Evolutionary conservation across 2,113 vertebrate species (phyloP).

Genomic region (Poecile atricapillus): DNA sequence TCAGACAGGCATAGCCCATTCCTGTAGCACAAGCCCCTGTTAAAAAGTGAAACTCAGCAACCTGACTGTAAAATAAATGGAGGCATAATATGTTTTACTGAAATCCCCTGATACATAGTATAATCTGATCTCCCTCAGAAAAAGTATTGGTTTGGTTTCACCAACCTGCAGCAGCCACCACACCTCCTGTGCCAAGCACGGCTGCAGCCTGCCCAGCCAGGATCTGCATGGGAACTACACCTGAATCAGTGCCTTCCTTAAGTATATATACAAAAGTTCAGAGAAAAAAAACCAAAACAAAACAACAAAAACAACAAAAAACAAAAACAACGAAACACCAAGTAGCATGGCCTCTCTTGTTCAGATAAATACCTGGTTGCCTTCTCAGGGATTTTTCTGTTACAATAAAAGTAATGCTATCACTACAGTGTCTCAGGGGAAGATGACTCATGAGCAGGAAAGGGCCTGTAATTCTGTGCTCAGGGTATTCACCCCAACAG

Average conservation of each 20-base stretch:
- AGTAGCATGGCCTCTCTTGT: background rate
- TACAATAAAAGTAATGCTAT: slow-evolving; percentile 4
- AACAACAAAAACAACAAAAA: too few species aligned
- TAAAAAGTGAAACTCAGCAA: background rate
- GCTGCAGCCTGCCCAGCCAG: background rate
- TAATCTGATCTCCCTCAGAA: background rate
- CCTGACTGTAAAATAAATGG: background rate
- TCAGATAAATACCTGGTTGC: background rate
- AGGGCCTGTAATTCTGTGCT: background rate
- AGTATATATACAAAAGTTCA: background rate
- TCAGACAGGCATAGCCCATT: background rate
- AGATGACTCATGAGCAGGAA: slow-evolving; percentile 29
- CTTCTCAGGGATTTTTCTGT: background rate
- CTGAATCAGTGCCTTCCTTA: background rate
- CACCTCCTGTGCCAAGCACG: background rate
- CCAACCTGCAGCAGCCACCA: background rate
- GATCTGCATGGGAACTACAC: background rate
- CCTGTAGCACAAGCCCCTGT: background rate
- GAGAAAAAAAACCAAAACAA: background rate
- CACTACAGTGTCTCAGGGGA: background rate
- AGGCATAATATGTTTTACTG: background rate
- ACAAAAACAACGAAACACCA: background rate
- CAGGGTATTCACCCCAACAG: background rate
- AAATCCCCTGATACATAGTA: background rate
- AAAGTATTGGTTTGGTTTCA: background rate